Conservation (phyloP, 2,888 invertebrate genomes). For the Drosophila prolongata region DNA sequence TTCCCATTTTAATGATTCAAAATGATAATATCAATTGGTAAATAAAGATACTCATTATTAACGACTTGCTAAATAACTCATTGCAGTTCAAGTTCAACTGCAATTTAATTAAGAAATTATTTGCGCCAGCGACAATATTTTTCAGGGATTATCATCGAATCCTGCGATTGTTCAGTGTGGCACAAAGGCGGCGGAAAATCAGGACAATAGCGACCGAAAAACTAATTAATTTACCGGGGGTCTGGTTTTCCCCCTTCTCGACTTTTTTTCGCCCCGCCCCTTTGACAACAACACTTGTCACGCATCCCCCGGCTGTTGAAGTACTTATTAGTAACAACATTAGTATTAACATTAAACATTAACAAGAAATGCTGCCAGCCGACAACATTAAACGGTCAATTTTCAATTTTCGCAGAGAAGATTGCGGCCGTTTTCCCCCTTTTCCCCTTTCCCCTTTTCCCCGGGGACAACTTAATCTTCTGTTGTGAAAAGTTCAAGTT, state of each 20-base stretch:
- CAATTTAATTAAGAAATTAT: slow-evolving; percentile 24
- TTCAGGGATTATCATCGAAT: slow-evolving; percentile 12
- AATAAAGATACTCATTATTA: too few relatives aligned
- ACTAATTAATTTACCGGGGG: slow-evolving; percentile 58
- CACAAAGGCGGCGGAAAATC: not conserved
- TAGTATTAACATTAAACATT: slow-evolving; percentile 21
- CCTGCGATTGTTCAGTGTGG: not conserved
- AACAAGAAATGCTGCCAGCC: slow-evolving; percentile 56
- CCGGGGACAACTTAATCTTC: slow-evolving; percentile 80
- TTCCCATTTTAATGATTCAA: too few relatives aligned
- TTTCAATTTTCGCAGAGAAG: slow-evolving; percentile 80
- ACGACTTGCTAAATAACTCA: not conserved
- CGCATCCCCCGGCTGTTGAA: slow-evolving; percentile 43
- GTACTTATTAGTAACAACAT: slow-evolving; percentile 68
- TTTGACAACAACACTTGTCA: slow-evolving; percentile 48
- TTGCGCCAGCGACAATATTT: slow-evolving; percentile 3
- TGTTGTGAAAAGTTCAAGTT: slow-evolving; percentile 75
- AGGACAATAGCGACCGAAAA: slow-evolving; percentile 58
- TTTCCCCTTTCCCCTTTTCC: slow-evolving; percentile 28
- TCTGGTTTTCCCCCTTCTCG: not conserved
- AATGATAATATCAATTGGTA: too few relatives aligned
- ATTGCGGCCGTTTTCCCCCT: slow-evolving; percentile 48
- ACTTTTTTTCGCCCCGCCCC: not conserved
- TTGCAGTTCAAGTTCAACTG: not conserved
- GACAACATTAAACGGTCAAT: slow-evolving; percentile 82